Conservation (phyloP, 1,140 invertebrate species). For the Potamilus streckersoni region DNA sequence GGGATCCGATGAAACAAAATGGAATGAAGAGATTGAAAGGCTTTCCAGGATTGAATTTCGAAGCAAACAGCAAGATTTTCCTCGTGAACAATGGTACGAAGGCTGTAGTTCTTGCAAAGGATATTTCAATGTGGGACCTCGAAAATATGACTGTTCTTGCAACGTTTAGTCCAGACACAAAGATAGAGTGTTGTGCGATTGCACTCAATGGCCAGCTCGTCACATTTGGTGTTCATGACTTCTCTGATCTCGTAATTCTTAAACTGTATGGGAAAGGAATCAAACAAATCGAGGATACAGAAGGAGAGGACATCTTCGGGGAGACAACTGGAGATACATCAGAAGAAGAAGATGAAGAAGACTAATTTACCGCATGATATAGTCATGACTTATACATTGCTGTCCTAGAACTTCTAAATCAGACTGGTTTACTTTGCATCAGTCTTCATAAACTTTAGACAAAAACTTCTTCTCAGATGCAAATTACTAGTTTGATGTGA, state of each 20-base stretch:
- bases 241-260: constrained; percentile 75
- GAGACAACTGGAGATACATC: constrained; percentile 52
- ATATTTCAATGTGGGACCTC: constrained; percentile 66
- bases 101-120: constrained; percentile 63
- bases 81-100: constrained; percentile 48
- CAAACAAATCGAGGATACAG: constrained; percentile 30
- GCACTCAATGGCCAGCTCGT: constrained; percentile 78
- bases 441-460: too few species aligned
- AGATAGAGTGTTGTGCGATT: constrained; percentile 82
- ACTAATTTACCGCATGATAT: constrained; percentile 3
- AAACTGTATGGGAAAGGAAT: constrained; percentile 43
- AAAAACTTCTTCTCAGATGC: too few species aligned
- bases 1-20: constrained; percentile 54
- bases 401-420: too few species aligned
- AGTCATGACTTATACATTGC: too few species aligned
- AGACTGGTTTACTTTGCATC: too few species aligned
- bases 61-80: constrained; percentile 56
- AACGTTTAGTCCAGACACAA: constrained; percentile 80
- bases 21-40: constrained; percentile 47
- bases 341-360: constrained; percentile 59
- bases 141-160: constrained; percentile 77
- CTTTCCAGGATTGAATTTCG: constrained; percentile 50
- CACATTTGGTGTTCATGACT: constrained; percentile 73
- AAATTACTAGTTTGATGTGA: too few species aligned
- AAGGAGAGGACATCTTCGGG: constrained; percentile 53